These are phyloP conservation scores for Monarcha castaneiventris DNA, from an alignment of 2,113 vertebrate species.

Conservation along the genomic window DNA sequence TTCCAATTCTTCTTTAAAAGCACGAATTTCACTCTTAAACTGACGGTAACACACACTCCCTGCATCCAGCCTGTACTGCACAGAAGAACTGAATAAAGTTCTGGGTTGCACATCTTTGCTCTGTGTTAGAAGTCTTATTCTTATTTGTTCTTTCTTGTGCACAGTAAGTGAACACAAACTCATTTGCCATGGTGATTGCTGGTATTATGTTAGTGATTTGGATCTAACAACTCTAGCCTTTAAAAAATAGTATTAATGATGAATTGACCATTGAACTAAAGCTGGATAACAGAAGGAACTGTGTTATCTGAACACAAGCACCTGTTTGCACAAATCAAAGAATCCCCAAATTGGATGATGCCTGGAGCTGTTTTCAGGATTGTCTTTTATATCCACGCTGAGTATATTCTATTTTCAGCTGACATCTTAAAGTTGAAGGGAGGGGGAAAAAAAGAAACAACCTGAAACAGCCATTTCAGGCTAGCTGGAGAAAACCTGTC, in stretches of 20 bases:
- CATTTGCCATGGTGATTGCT: neutral
- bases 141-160: neutral
- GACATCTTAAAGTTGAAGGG: neutral
- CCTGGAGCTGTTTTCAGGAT: neutral
- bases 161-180: neutral
- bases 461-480: neutral
- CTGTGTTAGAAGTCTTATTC: neutral
- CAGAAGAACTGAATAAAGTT: neutral
- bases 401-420: neutral
- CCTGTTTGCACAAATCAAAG: neutral
- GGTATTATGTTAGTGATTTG: neutral
- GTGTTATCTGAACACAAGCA: neutral
- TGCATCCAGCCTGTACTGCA: neutral
- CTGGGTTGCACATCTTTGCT: neutral
- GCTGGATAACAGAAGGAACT: neutral
- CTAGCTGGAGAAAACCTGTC: neutral
- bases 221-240: neutral
- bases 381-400: neutral
- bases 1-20: neutral
- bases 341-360: neutral
- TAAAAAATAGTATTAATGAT: neutral
- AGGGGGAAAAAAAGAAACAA: fast-evolving
- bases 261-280: neutral
- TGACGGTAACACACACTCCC: neutral
- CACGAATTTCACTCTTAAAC: neutral